Conservation (phyloP, 2,888 invertebrate genomes). For the Dasypogon diadema region DNA sequence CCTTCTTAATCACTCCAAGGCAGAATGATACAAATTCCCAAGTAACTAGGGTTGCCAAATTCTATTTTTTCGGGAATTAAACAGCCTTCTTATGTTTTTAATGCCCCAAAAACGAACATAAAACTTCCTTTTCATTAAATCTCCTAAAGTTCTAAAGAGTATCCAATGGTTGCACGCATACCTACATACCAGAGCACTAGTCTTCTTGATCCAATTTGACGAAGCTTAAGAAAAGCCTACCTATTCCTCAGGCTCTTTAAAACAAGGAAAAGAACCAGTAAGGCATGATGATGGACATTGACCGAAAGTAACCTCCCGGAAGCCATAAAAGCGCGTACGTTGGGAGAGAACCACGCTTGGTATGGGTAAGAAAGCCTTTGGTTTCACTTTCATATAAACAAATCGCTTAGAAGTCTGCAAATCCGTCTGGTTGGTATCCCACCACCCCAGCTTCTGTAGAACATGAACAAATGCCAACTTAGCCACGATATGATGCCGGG, state of each 20-base stretch:
- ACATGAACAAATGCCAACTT: neutral
- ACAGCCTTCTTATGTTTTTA: too few relatives aligned
- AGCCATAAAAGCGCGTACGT: slow-evolving; percentile 33
- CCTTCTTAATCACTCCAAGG: too few relatives aligned
- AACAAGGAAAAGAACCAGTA: slow-evolving; percentile 1
- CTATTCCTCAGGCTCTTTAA: slow-evolving; percentile 2
- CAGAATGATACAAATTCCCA: too few relatives aligned
- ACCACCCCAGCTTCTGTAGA: slow-evolving; percentile 7
- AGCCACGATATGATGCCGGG: slow-evolving; percentile 15
- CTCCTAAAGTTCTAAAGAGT: neutral
- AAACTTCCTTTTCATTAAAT: neutral
- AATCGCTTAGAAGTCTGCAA: slow-evolving; percentile 32
- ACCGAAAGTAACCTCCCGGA: slow-evolving; percentile 46
- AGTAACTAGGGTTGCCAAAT: too few relatives aligned
- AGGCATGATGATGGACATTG: slow-evolving; percentile 42
- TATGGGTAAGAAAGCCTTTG: slow-evolving; percentile 26
- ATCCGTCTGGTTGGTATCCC: slow-evolving; percentile 18
- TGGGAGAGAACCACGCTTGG: neutral
- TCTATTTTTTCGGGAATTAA: too few relatives aligned
- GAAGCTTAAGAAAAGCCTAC: slow-evolving; percentile 22
- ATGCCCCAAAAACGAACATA: neutral
- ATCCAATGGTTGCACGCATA: slow-evolving; percentile 6
- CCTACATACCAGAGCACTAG: neutral
- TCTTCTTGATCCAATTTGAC: slow-evolving; percentile 32
- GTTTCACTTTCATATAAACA: slow-evolving; percentile 47